Evolutionary conservation across 2,888 invertebrate species (phyloP), one percentile per base, ranked within the genome.

Genomic region (Phaonia tiefii): DNA sequence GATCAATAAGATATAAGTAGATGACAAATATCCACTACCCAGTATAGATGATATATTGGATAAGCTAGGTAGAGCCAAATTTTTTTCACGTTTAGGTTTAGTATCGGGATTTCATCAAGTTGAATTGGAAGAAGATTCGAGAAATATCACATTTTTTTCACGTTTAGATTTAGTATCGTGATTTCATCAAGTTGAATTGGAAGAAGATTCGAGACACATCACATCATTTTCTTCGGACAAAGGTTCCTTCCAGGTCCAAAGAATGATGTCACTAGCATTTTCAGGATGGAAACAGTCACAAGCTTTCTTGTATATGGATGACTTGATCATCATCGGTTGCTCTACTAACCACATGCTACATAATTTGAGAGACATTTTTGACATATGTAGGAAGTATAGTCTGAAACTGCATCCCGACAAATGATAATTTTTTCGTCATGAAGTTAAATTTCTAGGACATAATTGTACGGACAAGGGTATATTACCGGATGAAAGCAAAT

Each of bases 181-280:
- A n/a, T n/a, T n/a, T n/a, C n/a, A n/a, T n/a, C n/a, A n/a, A n/a
- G n/a, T n/a, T n/a, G n/a, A n/a, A n/a, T n/a, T n/a, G n/a, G n/a
- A n/a, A n/a, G n/a, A n/a, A n/a, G n/a, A n/a, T n/a, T n/a, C n/a
- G n/a, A n/a, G n/a, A n/a, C n/a, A 15, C 4, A 49, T 44, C 13
- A 44, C 4, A 44, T 8, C 7, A 44, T n/a, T 44, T 8, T 13
- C 44, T 8, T 44, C 7, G 44, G 7, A 69, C 85, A 20, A 78
- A 75, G 15, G 77, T 84, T 1, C 81, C 83, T 39, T 83, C 84
- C 4, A 83, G 49, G 85, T 86, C 56, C 77, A 77, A 10, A 49
- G 49, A 17, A 49, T 49, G 49, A 49, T 49, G 49, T 17, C 49
- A 2, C 8, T 49, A 17, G 49, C 49, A 49, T 49, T 49, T 49